phyloP scores from a whole-genome alignment of 2,888 invertebrate genomes.

The Drepana falcataria region DNA sequence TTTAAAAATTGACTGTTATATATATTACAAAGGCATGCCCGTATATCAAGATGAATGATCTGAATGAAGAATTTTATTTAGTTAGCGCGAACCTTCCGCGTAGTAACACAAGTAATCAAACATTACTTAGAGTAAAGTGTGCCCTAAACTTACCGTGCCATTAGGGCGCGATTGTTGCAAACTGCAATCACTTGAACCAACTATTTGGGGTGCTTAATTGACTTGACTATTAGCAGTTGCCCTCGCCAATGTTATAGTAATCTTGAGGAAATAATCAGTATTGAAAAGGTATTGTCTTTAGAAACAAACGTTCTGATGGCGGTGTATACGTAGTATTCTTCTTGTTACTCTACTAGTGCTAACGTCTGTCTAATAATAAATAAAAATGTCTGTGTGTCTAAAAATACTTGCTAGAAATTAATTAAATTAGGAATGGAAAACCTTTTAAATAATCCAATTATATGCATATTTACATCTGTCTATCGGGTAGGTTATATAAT shows the following conservation, averaged over 20 bases:
- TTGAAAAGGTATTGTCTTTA: slow-evolving; percentile 23
- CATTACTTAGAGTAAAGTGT: slow-evolving; percentile 5
- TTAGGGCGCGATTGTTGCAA: slow-evolving; percentile 16
- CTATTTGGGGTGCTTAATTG: slow-evolving; percentile 27
- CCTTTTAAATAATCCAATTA: too few species aligned
- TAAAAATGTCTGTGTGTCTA: too few species aligned
- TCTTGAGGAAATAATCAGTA: slow-evolving; percentile 33
- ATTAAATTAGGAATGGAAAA: too few species aligned
- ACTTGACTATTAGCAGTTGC: slow-evolving; percentile 27
- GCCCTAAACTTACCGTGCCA: slow-evolving; percentile 21
- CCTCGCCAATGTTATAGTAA: slow-evolving; percentile 26
- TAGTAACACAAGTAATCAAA: not conserved
- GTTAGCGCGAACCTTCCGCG: not conserved
- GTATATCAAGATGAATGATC: too few species aligned
- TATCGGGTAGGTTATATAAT: too few species aligned
- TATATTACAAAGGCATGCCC: too few species aligned
- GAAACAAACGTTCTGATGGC: slow-evolving; percentile 1
- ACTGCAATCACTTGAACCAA: slow-evolving; percentile 27
- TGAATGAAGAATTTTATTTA: too few species aligned
- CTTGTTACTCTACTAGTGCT: too few species aligned
- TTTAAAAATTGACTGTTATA: too few species aligned
- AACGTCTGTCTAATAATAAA: too few species aligned
- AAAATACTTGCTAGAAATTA: too few species aligned
- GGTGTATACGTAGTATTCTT: not conserved
- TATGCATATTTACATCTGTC: too few species aligned